A percentile compares a stretch with the other conserved stretches of the same genome.
Evolutionary conservation across 2,888 invertebrate genomes (phyloP).

Genomic region (Nephrotoma flavescens): DNA sequence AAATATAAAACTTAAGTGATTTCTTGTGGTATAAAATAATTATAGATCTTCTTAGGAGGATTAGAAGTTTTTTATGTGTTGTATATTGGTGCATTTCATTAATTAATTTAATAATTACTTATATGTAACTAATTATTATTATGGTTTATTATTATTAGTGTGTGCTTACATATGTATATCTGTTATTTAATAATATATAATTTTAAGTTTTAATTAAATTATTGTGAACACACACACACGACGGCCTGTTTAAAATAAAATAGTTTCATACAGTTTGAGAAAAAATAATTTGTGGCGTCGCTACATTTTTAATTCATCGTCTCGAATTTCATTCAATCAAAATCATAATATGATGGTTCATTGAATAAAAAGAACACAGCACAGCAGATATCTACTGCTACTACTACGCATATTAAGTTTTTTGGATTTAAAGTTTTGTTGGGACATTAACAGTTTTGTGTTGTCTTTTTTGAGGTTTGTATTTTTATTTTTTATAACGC

Average conservation of each 20-base stretch:
- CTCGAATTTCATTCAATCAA: neutral
- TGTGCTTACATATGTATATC: neutral
- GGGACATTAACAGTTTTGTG: neutral
- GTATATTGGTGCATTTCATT: neutral
- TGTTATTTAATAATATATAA: neutral
- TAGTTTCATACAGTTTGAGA: neutral
- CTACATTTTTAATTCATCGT: neutral
- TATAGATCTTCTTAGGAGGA: neutral
- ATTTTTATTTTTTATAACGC: neutral
- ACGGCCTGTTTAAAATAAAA: neutral
- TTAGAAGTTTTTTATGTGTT: neutral
- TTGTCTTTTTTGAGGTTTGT: neutral
- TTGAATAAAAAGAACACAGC: neutral
- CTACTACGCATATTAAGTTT: neutral
- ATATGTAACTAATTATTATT: neutral
- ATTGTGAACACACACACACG: neutral
- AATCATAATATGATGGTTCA: neutral
- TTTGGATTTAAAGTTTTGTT: neutral
- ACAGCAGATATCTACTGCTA: neutral
- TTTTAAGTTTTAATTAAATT: neutral
- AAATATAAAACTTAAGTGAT: neutral
- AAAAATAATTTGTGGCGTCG: neutral
- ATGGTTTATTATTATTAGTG: neutral
- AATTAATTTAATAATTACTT: neutral
- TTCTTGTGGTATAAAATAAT: neutral